phyloP scores from a whole-genome alignment of 2,888 invertebrate genomes.

The Pocota personata region DNA sequence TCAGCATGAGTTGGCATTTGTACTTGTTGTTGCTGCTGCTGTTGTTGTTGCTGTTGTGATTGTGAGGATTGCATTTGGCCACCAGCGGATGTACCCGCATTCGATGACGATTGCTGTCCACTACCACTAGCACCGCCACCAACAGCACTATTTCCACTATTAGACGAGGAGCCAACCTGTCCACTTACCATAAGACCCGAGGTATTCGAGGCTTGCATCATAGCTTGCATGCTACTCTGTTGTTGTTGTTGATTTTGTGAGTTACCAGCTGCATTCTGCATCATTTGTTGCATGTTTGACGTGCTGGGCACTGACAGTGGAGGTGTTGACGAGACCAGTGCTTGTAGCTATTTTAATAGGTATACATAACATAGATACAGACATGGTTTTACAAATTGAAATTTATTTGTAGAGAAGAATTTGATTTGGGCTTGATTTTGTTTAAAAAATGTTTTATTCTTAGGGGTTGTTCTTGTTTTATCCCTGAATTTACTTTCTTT shows the following conservation, averaged over 20 bases:
- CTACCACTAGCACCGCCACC: slow-evolving; percentile 55
- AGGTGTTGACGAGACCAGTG: slow-evolving; percentile 82
- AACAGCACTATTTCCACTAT: slow-evolving; percentile 60
- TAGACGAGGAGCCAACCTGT: slow-evolving; percentile 51
- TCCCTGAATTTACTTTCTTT: slow-evolving; percentile 1
- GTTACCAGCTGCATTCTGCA: slow-evolving; percentile 78
- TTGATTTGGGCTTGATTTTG: slow-evolving; percentile 5
- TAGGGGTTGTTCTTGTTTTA: neutral
- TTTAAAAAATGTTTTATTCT: slow-evolving; percentile 1
- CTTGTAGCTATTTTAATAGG: slow-evolving; percentile 81
- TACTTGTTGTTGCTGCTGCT: slow-evolving; percentile 77
- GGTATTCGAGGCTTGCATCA: slow-evolving; percentile 78
- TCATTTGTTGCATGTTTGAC: slow-evolving; percentile 81
- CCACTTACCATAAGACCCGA: slow-evolving; percentile 66
- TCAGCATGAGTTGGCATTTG: slow-evolving; percentile 83
- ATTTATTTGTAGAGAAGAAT: neutral
- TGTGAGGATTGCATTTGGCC: slow-evolving; percentile 75
- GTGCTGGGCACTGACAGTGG: slow-evolving; percentile 82
- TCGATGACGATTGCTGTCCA: slow-evolving; percentile 75
- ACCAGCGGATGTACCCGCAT: slow-evolving; percentile 80
- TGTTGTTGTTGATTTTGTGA: slow-evolving; percentile 68
- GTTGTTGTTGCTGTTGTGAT: slow-evolving; percentile 76
- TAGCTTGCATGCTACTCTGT: slow-evolving; percentile 80
- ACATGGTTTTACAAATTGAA: slow-evolving; percentile 45
- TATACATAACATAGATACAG: slow-evolving; percentile 70